Evolutionary conservation across 1,140 invertebrate genomes (phyloP).

Genomic region (Bombus balteatus): DNA sequence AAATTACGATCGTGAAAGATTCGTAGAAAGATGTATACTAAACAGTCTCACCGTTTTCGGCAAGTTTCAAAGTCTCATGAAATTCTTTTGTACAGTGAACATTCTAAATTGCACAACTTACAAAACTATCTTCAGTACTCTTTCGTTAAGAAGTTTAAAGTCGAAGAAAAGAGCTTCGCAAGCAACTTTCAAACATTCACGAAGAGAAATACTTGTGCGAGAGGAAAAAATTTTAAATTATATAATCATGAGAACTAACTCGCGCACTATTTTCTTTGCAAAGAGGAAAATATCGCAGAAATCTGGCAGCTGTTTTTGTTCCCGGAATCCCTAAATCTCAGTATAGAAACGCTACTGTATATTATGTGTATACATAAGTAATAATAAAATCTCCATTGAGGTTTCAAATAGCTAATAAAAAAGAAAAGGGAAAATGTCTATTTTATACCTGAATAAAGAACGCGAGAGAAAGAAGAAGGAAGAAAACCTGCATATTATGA

Average conservation of each 20-base stretch:
- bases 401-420: neutral
- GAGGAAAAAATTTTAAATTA: slow-evolving; percentile 3
- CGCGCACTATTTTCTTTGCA: neutral
- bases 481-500: neutral
- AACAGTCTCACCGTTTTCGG: neutral
- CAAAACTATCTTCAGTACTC: neutral
- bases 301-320: neutral
- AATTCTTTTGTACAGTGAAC: slow-evolving; percentile 22
- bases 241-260: neutral
- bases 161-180: neutral
- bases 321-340: neutral
- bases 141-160: slow-evolving; percentile 13
- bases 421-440: neutral
- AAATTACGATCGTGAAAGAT: neutral
- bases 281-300: neutral
- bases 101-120: slow-evolving; percentile 8
- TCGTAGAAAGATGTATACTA: neutral
- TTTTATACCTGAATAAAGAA: neutral
- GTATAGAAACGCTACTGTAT: neutral
- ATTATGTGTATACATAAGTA: neutral
- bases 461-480: neutral
- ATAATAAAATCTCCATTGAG: neutral
- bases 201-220: neutral
- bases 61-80: slow-evolving; percentile 22
- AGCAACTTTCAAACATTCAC: slow-evolving; percentile 1